A percentile compares a stretch with the other conserved stretches of the same genome.
phyloP scores from a whole-genome alignment of 2,113 vertebrate genomes.

The Corvus cornix region DNA sequence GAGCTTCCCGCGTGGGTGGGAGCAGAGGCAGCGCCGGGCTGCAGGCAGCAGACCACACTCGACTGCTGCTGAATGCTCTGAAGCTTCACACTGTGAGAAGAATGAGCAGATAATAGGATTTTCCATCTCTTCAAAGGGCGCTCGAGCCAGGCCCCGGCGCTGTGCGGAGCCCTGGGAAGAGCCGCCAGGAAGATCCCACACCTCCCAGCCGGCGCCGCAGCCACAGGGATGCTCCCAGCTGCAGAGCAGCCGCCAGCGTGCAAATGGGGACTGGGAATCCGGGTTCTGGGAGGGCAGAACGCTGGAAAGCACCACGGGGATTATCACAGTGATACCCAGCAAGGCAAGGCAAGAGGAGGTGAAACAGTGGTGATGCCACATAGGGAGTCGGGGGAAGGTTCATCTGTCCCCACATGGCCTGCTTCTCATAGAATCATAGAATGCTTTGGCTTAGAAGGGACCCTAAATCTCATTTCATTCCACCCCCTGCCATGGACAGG shows the following conservation, averaged over 20 bases:
- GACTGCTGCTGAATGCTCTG: conserved; percentile 39
- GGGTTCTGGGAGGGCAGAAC: not conserved
- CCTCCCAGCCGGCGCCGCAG: not conserved
- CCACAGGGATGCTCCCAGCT: not conserved
- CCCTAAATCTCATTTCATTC: not conserved
- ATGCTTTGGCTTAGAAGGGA: not conserved
- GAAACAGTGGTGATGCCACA: not conserved
- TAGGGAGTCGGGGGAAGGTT: not conserved
- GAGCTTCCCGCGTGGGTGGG: not conserved
- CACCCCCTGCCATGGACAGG: not conserved
- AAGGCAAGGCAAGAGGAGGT: not conserved
- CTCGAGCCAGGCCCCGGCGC: not conserved
- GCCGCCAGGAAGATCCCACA: not conserved
- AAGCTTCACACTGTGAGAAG: conserved; percentile 43
- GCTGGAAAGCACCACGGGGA: not conserved
- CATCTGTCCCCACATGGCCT: rapidly evolving
- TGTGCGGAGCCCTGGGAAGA: not conserved
- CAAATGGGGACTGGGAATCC: not conserved
- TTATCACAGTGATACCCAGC: not conserved
- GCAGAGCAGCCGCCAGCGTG: not conserved
- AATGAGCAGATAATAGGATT: conserved; percentile 71
- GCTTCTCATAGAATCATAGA: not conserved
- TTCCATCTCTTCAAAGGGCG: conserved; percentile 53
- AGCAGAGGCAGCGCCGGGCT: not conserved
- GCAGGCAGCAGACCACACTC: conserved; percentile 42